Evolutionary conservation across 2,113 vertebrate genomes (phyloP).

Genomic region (Pteronura brasiliensis): DNA sequence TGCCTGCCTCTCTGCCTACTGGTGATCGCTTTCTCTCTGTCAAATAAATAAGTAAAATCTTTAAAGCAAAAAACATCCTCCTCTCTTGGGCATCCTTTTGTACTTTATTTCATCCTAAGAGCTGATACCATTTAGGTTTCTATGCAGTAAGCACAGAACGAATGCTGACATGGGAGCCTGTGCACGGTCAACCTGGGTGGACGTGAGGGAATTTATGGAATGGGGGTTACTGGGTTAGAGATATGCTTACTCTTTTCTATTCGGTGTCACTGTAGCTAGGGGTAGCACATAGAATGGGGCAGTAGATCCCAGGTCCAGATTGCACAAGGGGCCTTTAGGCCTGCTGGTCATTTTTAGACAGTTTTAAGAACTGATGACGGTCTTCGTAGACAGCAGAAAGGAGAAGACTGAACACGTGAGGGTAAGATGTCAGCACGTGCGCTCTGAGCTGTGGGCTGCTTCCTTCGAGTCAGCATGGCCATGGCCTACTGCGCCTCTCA

Average conservation of each 20-base stretch:
- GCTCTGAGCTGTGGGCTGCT: background rate
- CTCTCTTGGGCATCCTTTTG: background rate
- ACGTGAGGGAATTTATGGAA: background rate
- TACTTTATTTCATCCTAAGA: background rate
- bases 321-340: background rate
- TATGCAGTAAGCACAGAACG: background rate
- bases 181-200: background rate
- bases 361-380: background rate
- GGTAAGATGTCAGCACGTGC: background rate
- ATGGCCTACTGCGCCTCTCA: background rate
- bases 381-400: background rate
- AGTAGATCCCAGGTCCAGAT: background rate
- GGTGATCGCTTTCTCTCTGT: too few species aligned
- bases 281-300: background rate
- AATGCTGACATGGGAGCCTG: background rate
- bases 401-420: conserved; percentile 35
- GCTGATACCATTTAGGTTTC: background rate
- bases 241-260: background rate
- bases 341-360: background rate
- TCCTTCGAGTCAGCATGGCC: fast-evolving
- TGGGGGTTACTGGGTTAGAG: background rate
- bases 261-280: background rate
- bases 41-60: too few species aligned
- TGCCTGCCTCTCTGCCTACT: too few species aligned
- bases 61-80: background rate